Base-by-base conservation (phyloP, 2,888 invertebrate genomes). In the Mesochorus sp. region DNA sequence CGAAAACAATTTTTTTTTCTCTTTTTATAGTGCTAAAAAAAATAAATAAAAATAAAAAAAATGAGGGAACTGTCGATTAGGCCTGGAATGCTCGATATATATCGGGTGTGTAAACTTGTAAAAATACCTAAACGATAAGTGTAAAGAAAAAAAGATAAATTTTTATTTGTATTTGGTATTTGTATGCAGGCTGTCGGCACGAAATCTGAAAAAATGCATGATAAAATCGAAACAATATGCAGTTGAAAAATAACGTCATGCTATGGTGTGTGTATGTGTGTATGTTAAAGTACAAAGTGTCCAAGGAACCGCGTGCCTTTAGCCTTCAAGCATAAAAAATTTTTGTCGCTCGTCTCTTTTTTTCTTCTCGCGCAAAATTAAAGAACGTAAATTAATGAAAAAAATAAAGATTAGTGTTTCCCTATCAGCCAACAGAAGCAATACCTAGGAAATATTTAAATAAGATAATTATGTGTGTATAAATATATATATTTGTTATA, bases 391-490 rank as follows among this genome's bases (percentile, higher is more conserved):
- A n/a, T n/a, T n/a, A n/a, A n/a, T n/a, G n/a, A n/a, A 39, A 66
- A 47, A 76, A 67, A 47, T 64, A 21, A 49, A 5, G 34, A 74
- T 57, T 55, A 53, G 75, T 74, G 70, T 68, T 71, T 49, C 75
- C 76, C 80, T 78, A 81, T 64, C 84, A 86, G 84, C 84, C 84
- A 85, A 85, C 78, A 86, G 81, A 87, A 87, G 85, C 86, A 82
- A 83, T 82, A 82, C 83, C 82, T 84, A 83, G 77, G 71, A 83
- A 78, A 83, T 83, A 80, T 72, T 24, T 55, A 81, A 82, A 81
- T 37, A 51, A 66, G 26, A 39, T 10, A 34, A 62, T 14, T 28
- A 59, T 64, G n/a, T 14, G 34, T 24, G n/a, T 14, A 49, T n/a
- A 4, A 24, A 51, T 39, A 26, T 4, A 37, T 24, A 19, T 49